Evolutionary conservation across 92 coral and sea anemone species (phyloP), one percentile per base, ranked within the genome.

Genomic region (Zoanthus sociatus): DNA sequence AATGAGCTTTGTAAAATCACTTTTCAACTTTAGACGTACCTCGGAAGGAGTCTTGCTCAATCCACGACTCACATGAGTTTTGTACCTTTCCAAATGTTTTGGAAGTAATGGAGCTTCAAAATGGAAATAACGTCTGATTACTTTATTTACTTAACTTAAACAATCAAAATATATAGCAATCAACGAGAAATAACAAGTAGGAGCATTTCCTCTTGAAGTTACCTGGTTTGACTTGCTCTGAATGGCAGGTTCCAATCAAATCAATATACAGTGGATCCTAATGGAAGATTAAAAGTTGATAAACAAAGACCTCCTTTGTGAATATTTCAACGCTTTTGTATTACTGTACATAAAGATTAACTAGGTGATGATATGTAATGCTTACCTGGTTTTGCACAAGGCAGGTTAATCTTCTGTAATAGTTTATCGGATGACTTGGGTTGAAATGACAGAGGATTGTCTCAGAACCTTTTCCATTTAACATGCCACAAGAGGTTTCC

Each of bases 151-250:
- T 63, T 63, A 37, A 37, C 42, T 37, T 37, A 37, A 37, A 37
- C 42, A 26, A 61, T 61, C 7, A 69, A 26, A n/a, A 69, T 44
- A 42, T 20, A 55, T 6, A 9, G 14, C 30, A 84, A 13, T 73
- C 73, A 8, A 13, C n/a, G 2, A 9, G n/a, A 16, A 42, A 30
- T 46, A 58, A 58, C 17, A 58, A 17, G 8, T n/a, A 16, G 31
- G 53, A 33, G 20, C 15, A 61, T 7, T 47, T 11, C 67, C 14
- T 12, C 7, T 31, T 53, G 46, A 64, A 55, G 16, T 8, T 92
- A 97, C 99, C 99, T 87, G 99, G 99, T 82, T 97, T 93, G 3
- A 93, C 90, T 90, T 93, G 98, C 42, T 97, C 99, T 55, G 99
- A 93, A 83, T 97, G 99, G 55, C 99, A 97, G 33, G 99, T 97